Evolutionary conservation across 2,888 invertebrate genomes (phyloP).

Genomic region (Ophioninae sp.): DNA sequence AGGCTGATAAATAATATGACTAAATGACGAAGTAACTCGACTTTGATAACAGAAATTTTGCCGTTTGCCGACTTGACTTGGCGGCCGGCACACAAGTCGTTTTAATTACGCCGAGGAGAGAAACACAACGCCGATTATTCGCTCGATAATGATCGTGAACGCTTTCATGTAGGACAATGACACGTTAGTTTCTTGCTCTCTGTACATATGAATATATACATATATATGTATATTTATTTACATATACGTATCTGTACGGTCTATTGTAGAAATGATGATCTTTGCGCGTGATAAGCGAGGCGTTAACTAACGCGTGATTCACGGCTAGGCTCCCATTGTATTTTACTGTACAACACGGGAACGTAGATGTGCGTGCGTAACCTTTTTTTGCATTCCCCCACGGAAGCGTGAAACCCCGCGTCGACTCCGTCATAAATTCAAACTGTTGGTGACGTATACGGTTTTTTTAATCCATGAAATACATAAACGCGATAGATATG

Average conservation of each 20-base stretch:
- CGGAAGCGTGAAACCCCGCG: constrained; percentile 21
- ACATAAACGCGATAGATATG: neutral
- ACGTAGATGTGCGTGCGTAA: constrained; percentile 16
- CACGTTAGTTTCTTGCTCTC: constrained; percentile 16
- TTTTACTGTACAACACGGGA: constrained; percentile 37
- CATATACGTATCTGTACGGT: neutral
- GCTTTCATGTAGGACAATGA: constrained; percentile 17
- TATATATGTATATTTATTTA: neutral
- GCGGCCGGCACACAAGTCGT: neutral
- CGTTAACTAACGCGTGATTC: constrained; percentile 52
- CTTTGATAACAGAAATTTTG: neutral
- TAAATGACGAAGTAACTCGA: neutral
- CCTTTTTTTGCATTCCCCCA: constrained; percentile 21
- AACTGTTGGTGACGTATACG: constrained; percentile 27
- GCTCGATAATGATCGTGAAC: constrained; percentile 16
- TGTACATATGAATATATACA: neutral
- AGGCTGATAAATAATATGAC: neutral
- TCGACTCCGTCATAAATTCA: constrained; percentile 53
- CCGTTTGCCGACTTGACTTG: neutral
- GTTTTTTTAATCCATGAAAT: constrained; percentile 2
- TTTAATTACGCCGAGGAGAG: neutral
- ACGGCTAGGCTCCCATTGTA: constrained; percentile 35
- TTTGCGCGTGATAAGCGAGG: constrained; percentile 54
- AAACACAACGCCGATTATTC: constrained; percentile 8
- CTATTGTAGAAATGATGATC: constrained; percentile 46